These are phyloP conservation scores for Platichthys flesus DNA, from an alignment of 2,113 vertebrate species.

Conservation along the genomic window DNA sequence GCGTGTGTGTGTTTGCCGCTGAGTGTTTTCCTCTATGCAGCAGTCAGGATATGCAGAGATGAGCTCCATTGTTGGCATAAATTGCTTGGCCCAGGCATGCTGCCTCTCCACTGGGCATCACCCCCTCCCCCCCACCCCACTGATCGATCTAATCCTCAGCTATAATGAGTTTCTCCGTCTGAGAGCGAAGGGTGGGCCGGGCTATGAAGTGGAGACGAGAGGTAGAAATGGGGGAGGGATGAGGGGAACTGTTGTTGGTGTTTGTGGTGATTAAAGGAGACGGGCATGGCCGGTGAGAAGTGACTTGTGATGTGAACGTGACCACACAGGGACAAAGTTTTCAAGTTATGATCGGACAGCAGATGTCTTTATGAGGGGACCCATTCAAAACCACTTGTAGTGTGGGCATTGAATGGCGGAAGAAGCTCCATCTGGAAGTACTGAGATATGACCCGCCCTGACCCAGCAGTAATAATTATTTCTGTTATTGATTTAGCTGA, in stretches of 20 bases:
- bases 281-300: not conserved
- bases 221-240: constrained; percentile 45
- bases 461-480: not conserved
- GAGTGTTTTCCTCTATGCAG: constrained; percentile 57
- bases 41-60: constrained; percentile 65
- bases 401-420: not conserved
- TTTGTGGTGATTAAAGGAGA: constrained; percentile 29
- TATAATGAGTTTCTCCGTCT: constrained; percentile 79
- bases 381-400: not conserved
- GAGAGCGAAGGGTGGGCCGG: constrained; percentile 53
- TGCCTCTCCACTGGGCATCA: constrained; percentile 66
- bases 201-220: constrained; percentile 50
- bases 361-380: not conserved
- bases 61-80: constrained; percentile 78
- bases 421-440: too few species aligned
- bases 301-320: not conserved
- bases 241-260: constrained; percentile 10
- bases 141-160: constrained; percentile 80
- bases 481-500: not conserved
- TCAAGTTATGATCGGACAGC: constrained; percentile 6
- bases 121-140: constrained; percentile 38
- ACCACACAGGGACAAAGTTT: constrained; percentile 5
- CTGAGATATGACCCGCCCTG: not conserved
- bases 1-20: not conserved
- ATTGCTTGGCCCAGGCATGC: constrained; percentile 74